A percentile compares a stretch with the other conserved stretches of the same genome.
Conservation (phyloP, 2,113 vertebrate species). For the Stercorarius parasiticus region DNA sequence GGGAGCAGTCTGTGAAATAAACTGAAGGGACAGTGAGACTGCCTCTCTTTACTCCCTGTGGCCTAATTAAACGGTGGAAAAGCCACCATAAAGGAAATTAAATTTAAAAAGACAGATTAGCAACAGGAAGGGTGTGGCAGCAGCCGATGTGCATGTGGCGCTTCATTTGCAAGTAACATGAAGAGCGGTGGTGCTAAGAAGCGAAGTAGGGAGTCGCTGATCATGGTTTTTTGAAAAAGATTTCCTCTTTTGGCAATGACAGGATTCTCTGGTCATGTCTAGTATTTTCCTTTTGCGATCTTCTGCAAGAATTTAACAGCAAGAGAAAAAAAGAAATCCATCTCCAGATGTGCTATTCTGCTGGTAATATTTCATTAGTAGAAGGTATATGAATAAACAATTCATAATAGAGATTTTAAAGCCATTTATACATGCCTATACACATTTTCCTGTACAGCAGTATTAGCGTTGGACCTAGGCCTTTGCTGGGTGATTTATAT, state of each 20-base stretch:
- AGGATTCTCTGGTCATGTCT: background rate
- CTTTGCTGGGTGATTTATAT: background rate
- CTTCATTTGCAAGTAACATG: background rate
- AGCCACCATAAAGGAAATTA: conserved; percentile 78
- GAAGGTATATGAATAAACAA: background rate
- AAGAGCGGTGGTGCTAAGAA: background rate
- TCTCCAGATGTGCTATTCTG: background rate
- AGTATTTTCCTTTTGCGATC: background rate
- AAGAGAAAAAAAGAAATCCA: background rate
- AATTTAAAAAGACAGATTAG: conserved; percentile 82
- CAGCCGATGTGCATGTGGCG: background rate
- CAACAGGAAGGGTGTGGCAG: conserved; percentile 76
- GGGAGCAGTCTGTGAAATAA: conserved; percentile 45
- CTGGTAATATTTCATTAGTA: background rate
- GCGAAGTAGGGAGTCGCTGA: background rate
- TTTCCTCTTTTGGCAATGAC: background rate
- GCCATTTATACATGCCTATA: background rate
- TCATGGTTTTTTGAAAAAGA: background rate
- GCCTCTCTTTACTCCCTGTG: conserved; percentile 71
- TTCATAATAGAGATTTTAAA: background rate
- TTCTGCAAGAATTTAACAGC: background rate
- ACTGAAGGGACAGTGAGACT: conserved; percentile 51
- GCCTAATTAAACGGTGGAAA: conserved; percentile 82
- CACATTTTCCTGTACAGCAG: background rate
- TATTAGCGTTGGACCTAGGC: background rate